These are phyloP conservation scores for Lithobius niger DNA, from an alignment of 1,140 invertebrate species.

Conservation along the genomic window DNA sequence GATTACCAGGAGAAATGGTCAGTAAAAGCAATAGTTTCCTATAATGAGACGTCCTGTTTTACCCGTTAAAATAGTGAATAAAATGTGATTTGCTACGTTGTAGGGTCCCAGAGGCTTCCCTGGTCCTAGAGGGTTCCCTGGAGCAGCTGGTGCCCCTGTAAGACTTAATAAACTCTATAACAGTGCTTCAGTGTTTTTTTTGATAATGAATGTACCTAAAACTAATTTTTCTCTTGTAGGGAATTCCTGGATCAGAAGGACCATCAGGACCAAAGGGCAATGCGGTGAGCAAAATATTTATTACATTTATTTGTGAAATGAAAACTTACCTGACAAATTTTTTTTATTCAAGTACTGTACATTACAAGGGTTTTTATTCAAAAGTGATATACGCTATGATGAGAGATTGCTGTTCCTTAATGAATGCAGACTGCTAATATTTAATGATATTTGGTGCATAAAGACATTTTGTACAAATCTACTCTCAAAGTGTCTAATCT, in stretches of 20 bases:
- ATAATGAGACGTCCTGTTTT: slow-evolving; percentile 8
- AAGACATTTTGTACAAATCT: neutral
- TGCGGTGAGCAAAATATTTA: slow-evolving; percentile 24
- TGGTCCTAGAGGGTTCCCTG: slow-evolving; percentile 61
- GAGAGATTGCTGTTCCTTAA: neutral
- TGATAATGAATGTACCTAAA: too few species aligned
- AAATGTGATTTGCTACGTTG: too few species aligned
- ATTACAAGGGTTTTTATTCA: neutral
- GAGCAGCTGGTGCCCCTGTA: slow-evolving; percentile 50
- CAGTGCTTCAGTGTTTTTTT: neutral
- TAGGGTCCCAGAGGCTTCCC: slow-evolving; percentile 71
- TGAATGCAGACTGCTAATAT: neutral
- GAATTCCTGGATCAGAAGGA: slow-evolving; percentile 58
- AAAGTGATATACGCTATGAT: neutral
- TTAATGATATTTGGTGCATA: neutral
- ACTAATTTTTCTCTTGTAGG: too few species aligned
- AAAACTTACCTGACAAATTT: neutral
- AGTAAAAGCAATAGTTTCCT: slow-evolving; percentile 14
- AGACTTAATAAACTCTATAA: too few species aligned
- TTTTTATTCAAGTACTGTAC: neutral
- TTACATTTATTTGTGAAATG: neutral
- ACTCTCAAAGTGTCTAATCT: neutral
- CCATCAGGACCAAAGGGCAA: slow-evolving; percentile 55
- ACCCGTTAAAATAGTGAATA: neutral
- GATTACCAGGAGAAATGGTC: slow-evolving; percentile 64